These are phyloP conservation scores for Mirza zaza DNA, from an alignment of 2,113 vertebrate genomes.

Conservation along the genomic window DNA sequence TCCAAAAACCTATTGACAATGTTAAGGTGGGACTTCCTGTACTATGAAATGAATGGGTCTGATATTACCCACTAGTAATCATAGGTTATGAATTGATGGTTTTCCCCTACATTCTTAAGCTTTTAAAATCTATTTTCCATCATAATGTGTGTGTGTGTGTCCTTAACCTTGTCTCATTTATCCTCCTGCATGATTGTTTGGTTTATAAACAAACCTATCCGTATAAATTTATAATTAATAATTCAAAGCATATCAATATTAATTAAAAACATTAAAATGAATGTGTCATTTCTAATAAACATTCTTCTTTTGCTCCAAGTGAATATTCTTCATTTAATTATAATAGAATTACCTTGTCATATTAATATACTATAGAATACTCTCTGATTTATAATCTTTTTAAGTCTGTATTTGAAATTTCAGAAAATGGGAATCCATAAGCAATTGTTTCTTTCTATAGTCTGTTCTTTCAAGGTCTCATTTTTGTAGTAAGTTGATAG, in stretches of 20 bases:
- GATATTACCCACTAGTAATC: neutral
- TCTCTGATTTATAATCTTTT: neutral
- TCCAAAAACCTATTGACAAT: neutral
- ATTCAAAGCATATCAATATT: neutral
- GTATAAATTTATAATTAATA: constrained; percentile 19
- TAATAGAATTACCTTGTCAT: neutral
- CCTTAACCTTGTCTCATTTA: neutral
- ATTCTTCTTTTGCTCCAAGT: neutral
- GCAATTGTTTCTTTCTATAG: constrained; percentile 18
- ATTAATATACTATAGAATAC: neutral
- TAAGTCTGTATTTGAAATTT: neutral
- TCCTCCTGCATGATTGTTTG: neutral
- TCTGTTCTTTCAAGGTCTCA: neutral
- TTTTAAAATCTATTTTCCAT: neutral
- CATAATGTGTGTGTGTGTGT: neutral
- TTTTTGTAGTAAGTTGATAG: neutral
- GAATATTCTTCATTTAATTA: neutral
- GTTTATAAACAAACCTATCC: neutral
- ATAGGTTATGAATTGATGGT: neutral
- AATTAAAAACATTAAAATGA: constrained; percentile 33
- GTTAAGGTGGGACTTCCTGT: neutral
- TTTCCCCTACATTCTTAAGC: neutral
- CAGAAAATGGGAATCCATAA: neutral
- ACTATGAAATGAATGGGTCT: neutral
- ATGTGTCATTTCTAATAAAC: neutral